These are phyloP conservation scores for Gortyna flavago DNA, from an alignment of 2,888 invertebrate genomes.

Conservation along the genomic window DNA sequence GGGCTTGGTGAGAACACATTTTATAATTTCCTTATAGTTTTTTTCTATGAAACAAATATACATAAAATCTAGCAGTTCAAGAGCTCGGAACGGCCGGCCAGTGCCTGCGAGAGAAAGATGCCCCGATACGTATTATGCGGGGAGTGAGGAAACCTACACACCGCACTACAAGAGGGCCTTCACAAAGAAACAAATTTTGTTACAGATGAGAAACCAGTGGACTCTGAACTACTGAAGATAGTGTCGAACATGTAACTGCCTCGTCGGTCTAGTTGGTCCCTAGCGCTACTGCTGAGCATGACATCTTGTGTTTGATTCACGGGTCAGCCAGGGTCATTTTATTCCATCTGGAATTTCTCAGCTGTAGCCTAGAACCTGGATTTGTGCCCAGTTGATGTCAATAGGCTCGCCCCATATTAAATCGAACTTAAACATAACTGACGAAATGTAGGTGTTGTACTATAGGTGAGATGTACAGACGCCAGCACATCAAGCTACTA, in stretches of 20 bases:
- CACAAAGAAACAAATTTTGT: conserved; percentile 7
- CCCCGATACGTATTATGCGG: no score
- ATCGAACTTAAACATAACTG: background rate
- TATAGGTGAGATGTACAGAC: no score
- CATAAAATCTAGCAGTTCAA: no score
- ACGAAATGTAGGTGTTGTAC: background rate
- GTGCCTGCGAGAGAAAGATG: no score
- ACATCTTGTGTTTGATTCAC: background rate
- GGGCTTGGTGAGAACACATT: no score
- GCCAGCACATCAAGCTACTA: no score
- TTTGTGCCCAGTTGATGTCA: no score
- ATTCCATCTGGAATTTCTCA: background rate
- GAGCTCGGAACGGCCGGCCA: no score
- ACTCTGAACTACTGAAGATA: conserved; percentile 29
- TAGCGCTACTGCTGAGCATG: background rate
- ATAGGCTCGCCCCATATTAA: background rate
- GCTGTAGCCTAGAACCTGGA: background rate
- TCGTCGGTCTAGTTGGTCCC: background rate
- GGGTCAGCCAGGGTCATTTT: background rate
- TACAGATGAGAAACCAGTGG: conserved; percentile 33
- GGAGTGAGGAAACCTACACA: no score
- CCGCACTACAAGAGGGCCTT: no score
- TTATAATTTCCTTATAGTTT: no score
- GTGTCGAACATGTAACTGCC: conserved; percentile 24
- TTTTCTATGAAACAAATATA: no score